Base-by-base conservation (phyloP, 2,113 vertebrate genomes). In the Siphamia tubifer region DNA sequence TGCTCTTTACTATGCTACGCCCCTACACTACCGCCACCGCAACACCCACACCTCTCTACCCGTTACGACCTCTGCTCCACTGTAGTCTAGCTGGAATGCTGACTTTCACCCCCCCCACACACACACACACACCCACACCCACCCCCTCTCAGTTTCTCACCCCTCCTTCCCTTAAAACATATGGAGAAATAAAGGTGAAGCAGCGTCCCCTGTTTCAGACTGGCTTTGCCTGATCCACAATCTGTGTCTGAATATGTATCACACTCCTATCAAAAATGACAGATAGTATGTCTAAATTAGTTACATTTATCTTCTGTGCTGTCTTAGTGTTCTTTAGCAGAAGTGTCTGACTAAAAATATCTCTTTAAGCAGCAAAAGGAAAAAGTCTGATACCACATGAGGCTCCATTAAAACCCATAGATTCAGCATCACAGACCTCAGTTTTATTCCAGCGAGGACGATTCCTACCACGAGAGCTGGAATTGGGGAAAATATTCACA, bases 351-450 rank as follows among this genome's bases (percentile, higher is more conserved):
- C 74, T 80, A 82, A 77, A 83, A 83, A 81, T 71, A 82, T 73
- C 58, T 74, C 62, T 60, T 49, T 2, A 12, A 70, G 81, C 74
- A 71, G 82, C 66, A 78, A 66, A 73, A 79, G 73, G 80, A 83
- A 85, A 80, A 85, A 80, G 76, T 77, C 69, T 81, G 67, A 81
- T 82, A 83, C 63, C 66, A 77, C 63, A 73, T 16, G 54, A 77
- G 79, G 67, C 67, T 76, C 23, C 42, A 68, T 73, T 82, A 81
- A 86, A 87, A 89, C 60, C 74, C 83, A 85, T 74, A 86, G 74
- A 85, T 73, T 74, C 63, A 54, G 77, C 57, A 32, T 58, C 32
- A 63, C 61, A 74, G 70, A 67, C 73, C 70, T 73, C 52, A 51
- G 25, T 38, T 17, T 74, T 65, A 87, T 76, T 80, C 68, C 68